A percentile compares a stretch with the other conserved stretches of the same genome.
Evolutionary conservation across 2,888 invertebrate genomes (phyloP).

Genomic region (Creontiades dilutus): DNA sequence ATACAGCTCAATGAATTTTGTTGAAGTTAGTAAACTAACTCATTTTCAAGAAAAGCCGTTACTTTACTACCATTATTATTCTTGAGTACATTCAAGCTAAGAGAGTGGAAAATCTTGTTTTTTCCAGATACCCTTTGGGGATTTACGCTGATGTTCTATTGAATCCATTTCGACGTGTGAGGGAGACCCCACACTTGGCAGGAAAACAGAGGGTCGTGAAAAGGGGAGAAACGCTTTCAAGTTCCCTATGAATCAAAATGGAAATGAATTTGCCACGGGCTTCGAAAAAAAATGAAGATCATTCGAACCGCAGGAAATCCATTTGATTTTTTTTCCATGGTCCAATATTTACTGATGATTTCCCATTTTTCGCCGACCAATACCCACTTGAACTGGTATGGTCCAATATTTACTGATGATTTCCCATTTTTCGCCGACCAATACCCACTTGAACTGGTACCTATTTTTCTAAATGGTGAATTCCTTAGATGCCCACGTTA

Average conservation of each 20-base stretch:
- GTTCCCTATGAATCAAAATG: slow-evolving; percentile 9
- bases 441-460: too few relatives aligned
- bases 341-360: too few relatives aligned
- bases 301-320: background rate
- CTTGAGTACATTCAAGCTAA: background rate
- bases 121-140: background rate
- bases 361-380: too few relatives aligned
- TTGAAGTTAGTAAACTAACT: background rate
- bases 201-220: background rate
- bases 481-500: too few relatives aligned
- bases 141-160: background rate
- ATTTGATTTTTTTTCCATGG: background rate
- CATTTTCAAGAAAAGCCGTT: background rate
- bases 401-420: background rate
- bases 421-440: too few relatives aligned
- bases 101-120: slow-evolving; percentile 2
- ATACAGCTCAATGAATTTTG: background rate
- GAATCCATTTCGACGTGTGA: slow-evolving; percentile 5
- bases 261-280: background rate
- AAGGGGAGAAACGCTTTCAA: background rate
- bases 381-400: too few relatives aligned
- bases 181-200: background rate
- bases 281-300: background rate
- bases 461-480: too few relatives aligned
- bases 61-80: too few relatives aligned